These are phyloP conservation scores for Drosophila barbarae DNA, from an alignment of 2,888 invertebrate species.

Conservation along the genomic window DNA sequence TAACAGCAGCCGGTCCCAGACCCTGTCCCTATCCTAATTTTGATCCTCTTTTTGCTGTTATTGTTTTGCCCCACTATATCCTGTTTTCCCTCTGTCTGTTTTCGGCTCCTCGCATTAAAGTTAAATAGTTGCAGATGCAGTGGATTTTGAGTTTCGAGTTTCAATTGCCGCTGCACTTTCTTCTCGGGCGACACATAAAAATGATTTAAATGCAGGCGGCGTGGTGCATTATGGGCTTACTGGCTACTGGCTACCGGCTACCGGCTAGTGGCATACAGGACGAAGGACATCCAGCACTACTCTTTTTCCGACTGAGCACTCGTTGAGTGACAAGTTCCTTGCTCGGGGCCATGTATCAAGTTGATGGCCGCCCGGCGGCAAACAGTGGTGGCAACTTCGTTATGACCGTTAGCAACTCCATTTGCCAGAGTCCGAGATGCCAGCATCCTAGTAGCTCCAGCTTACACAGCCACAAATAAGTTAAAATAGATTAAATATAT, in stretches of 20 bases:
- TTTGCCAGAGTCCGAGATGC: slow-evolving; percentile 27
- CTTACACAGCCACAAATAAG: neutral
- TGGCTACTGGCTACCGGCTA: slow-evolving; percentile 1
- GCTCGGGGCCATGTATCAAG: slow-evolving; percentile 57
- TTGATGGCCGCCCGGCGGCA: slow-evolving; percentile 50
- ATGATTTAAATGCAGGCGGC: slow-evolving; percentile 62
- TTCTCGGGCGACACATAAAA: slow-evolving; percentile 49
- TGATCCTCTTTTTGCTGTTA: neutral
- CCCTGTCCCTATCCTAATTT: neutral
- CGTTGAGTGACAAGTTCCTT: slow-evolving; percentile 48
- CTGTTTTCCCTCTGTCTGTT: neutral
- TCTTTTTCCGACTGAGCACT: slow-evolving; percentile 23
- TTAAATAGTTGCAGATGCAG: slow-evolving; percentile 18
- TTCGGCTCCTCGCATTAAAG: slow-evolving; percentile 22
- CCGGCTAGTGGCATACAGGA: neutral
- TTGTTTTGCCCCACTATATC: neutral
- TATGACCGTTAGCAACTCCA: slow-evolving; percentile 61
- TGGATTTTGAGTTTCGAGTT: slow-evolving; percentile 15
- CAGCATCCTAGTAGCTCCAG: neutral
- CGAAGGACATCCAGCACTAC: neutral
- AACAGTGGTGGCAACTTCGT: slow-evolving; percentile 52
- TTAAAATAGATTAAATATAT: neutral
- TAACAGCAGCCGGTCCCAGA: slow-evolving; percentile 34
- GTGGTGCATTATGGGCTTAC: slow-evolving; percentile 54
- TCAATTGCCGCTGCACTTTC: slow-evolving; percentile 32